Percentiles rank a stretch among this genome's conserved stretches.
Evolutionary conservation across 2,797 vertebrate species (phyloP).

Genomic region (Eulemur rubriventer): DNA sequence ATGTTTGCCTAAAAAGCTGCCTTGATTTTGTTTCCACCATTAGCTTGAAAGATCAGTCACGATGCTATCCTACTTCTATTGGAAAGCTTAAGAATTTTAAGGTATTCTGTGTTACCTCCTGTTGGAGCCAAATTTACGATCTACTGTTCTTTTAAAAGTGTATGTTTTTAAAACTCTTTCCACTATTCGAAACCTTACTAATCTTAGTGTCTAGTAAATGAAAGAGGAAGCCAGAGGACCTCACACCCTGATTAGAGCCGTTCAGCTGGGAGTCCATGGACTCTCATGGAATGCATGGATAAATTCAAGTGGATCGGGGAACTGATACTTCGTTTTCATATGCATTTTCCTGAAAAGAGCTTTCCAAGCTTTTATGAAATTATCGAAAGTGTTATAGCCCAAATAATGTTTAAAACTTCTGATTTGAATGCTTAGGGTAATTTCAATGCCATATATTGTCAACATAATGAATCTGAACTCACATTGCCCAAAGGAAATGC

Average conservation of each 20-base stretch:
- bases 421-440: neutral
- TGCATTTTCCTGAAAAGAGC: neutral
- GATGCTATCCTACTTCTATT: neutral
- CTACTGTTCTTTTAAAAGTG: neutral
- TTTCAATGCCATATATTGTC: neutral
- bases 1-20: conserved; percentile 19
- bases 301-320: neutral
- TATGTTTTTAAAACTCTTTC: neutral
- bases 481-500: neutral
- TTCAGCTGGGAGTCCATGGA: neutral
- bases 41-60: neutral
- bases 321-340: neutral
- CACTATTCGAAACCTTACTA: neutral
- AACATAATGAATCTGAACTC: neutral
- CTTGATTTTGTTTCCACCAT: neutral
- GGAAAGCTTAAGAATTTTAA: neutral
- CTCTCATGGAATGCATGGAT: neutral
- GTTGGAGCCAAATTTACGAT: neutral
- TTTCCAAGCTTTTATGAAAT: conserved; percentile 22
- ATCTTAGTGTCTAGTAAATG: neutral
- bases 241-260: neutral
- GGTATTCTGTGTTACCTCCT: neutral
- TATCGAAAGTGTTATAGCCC: neutral
- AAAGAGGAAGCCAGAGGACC: neutral
- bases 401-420: neutral